phyloP scores from a whole-genome alignment of 2,797 vertebrate species.

The Momotus momota region DNA sequence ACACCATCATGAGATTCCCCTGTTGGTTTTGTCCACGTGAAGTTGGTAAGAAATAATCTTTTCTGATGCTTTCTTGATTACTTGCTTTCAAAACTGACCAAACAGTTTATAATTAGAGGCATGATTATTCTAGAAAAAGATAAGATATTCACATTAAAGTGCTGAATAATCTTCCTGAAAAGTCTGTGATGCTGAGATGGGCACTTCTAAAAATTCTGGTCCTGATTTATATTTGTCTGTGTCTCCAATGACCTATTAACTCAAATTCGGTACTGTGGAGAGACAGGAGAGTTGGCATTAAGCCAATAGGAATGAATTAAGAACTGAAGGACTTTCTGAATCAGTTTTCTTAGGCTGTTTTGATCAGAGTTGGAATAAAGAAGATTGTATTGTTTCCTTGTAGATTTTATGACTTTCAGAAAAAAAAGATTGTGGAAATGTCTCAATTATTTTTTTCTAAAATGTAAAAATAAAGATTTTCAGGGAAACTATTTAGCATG shows the following conservation, averaged over 20 bases:
- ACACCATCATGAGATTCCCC: background rate
- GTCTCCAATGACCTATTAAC: background rate
- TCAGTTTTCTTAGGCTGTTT: background rate
- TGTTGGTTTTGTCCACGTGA: rapidly evolving
- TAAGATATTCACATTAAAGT: background rate
- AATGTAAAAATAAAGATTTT: background rate
- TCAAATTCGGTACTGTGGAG: background rate
- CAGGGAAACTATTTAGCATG: background rate
- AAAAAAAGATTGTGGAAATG: background rate
- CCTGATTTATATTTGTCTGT: background rate
- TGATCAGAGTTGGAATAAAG: background rate
- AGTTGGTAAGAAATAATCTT: background rate
- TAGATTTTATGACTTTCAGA: background rate
- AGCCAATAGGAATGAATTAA: background rate
- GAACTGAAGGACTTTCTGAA: background rate
- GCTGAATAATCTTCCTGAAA: background rate
- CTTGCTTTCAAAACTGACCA: conserved; percentile 1
- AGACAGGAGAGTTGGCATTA: background rate
- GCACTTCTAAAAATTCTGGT: background rate
- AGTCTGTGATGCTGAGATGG: background rate
- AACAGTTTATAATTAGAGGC: background rate
- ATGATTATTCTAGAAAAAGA: background rate
- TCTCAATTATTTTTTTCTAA: background rate
- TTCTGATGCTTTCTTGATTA: background rate
- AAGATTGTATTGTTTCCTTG: background rate